Conservation (phyloP, 2,888 invertebrate species). For the Bimastos eiseni region DNA sequence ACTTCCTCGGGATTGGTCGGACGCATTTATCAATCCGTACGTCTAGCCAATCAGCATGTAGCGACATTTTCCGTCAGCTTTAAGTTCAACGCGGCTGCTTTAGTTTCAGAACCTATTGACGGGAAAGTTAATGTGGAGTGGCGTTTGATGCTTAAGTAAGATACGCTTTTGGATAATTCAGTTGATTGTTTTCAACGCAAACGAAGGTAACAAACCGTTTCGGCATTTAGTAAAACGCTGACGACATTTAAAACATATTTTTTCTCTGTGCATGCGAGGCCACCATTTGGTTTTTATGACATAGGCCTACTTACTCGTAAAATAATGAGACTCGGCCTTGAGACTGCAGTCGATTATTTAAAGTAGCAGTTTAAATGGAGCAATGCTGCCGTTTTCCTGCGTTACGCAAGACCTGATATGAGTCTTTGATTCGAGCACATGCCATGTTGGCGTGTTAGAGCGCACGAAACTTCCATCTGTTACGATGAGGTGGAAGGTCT, state of each 20-base stretch:
- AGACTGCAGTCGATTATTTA: background rate
- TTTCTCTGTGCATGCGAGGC: background rate
- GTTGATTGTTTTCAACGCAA: background rate
- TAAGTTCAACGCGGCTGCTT: constrained; percentile 14
- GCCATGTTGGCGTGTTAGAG: no score
- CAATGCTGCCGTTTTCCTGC: background rate
- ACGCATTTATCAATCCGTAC: background rate
- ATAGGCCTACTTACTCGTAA: no score
- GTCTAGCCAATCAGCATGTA: background rate
- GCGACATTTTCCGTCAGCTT: background rate
- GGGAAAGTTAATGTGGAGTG: background rate
- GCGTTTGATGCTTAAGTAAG: background rate
- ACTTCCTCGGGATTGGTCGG: background rate
- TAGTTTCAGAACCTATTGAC: constrained; percentile 2
- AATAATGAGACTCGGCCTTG: no score
- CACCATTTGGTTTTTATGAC: background rate
- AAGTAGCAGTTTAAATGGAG: background rate
- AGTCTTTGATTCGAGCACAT: background rate
- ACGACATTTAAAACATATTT: background rate
- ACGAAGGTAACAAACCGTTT: background rate
- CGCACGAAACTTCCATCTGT: no score
- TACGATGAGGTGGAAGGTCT: background rate
- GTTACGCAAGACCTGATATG: background rate
- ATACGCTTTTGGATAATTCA: background rate
- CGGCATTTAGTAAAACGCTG: background rate